Evolutionary conservation across 2,797 vertebrate species (phyloP), one percentile per base, ranked within the genome.

Genomic region (Crocodylus rhombifer): DNA sequence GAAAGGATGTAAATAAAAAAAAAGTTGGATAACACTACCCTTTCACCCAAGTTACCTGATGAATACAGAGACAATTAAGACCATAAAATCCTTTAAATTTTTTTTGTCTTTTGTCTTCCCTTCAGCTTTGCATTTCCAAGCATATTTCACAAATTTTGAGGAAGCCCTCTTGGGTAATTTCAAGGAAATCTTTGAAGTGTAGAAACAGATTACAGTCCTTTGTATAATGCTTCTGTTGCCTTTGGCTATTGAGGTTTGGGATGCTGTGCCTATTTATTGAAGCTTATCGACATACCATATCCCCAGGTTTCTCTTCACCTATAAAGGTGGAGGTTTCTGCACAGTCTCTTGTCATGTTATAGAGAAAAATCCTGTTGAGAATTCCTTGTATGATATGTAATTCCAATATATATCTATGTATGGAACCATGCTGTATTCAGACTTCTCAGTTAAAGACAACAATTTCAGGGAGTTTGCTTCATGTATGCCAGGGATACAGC

Each of bases 91-190:
- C 25, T 25, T 55, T 11, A 69, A 67, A 23, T 28, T 55, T 28
- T 62, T 3, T 55, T 25, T 0, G 0, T 0, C 21, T 71, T 55
- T 76, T n/a, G 18, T 5, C 6, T 12, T 86, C 80, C 2, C 36
- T 81, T 51, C 23, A 65, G 5, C 15, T 81, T 90, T 90, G 16
- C 73, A 10, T 33, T 88, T 73, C 62, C 57, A 51, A 71, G 65
- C 26, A 28, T 14, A 20, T 4, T 30, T 76, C 28, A 36, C 2
- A 69, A 79, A 77, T 79, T 42, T 65, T 76, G 33, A 83, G 14
- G 6, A 76, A 6, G 8, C 8, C 75, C 86, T 90, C 84, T 28
- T 42, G 42, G 26, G 20, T 82, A 71, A 62, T 42, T 20, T 87
- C 14, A 77, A 57, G 2, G 21, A 55, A 16, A 17, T 71, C 10